These are phyloP conservation scores for Ethmia dodecea DNA, from an alignment of 2,888 invertebrate species.

Conservation along the genomic window DNA sequence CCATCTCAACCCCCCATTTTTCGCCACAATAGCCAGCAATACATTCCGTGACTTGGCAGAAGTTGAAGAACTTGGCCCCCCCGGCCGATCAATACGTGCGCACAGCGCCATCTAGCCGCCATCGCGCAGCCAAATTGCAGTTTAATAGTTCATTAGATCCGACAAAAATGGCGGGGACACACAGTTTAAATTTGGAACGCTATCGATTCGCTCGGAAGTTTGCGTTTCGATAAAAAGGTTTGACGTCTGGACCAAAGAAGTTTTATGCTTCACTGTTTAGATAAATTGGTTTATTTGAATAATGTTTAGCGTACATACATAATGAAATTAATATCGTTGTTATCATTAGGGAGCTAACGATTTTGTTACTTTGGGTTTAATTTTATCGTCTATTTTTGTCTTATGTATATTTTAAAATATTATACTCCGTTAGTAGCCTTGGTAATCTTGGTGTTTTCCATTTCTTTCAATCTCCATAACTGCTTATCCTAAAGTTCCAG, in stretches of 20 bases:
- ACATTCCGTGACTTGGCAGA: slow-evolving; percentile 77
- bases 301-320: too few species aligned
- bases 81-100: slow-evolving; percentile 72
- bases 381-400: too few species aligned
- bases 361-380: too few species aligned
- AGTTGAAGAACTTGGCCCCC: slow-evolving; percentile 65
- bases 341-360: too few species aligned
- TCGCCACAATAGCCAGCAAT: slow-evolving; percentile 75
- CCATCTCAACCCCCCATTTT: slow-evolving; percentile 67
- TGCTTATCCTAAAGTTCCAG: too few species aligned
- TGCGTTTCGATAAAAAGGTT: neutral
- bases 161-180: slow-evolving; percentile 72
- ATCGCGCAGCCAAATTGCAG: slow-evolving; percentile 76
- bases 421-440: too few species aligned
- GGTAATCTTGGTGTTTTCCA: too few species aligned
- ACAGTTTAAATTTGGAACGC: slow-evolving; percentile 71
- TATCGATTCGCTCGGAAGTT: slow-evolving; percentile 51
- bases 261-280: too few species aligned
- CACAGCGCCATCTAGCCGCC: slow-evolving; percentile 68
- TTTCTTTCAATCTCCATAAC: too few species aligned
- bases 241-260: neutral
- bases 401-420: too few species aligned
- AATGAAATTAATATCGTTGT: too few species aligned
- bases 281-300: too few species aligned
- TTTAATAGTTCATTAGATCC: slow-evolving; percentile 78